Percentiles rank a stretch among this genome's conserved stretches.
Conservation (phyloP, 2,113 vertebrate genomes). For the Eleginops maclovinus region DNA sequence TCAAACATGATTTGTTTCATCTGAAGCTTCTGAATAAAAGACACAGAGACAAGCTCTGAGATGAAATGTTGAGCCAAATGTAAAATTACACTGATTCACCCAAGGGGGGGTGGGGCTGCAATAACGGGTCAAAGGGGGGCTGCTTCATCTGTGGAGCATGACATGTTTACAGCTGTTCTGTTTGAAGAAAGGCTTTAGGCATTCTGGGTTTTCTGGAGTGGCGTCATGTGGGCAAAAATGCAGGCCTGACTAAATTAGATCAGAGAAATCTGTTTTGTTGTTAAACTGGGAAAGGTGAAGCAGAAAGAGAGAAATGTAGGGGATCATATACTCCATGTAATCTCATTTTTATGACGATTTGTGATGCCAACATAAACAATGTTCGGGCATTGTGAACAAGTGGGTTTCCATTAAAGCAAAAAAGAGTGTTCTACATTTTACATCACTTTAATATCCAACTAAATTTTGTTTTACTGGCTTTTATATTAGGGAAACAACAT, state of each 20-base stretch:
- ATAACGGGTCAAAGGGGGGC: constrained; percentile 47
- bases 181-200: constrained; percentile 39
- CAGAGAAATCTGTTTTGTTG: constrained; percentile 18
- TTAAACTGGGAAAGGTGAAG: constrained; percentile 42
- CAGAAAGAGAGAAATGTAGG: constrained; percentile 21
- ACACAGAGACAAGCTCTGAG: constrained; percentile 16
- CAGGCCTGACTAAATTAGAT: constrained; percentile 51
- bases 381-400: constrained; percentile 11
- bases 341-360: constrained; percentile 38
- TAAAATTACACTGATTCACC: constrained; percentile 45
- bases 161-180: constrained; percentile 36
- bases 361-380: constrained; percentile 36
- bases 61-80: constrained; percentile 31
- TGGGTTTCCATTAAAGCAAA: constrained; percentile 16
- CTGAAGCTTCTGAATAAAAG: constrained; percentile 27
- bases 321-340: constrained; percentile 45
- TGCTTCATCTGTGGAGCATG: constrained; percentile 21
- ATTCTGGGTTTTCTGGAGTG: constrained; percentile 40
- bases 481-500: not conserved
- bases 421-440: not conserved
- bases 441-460: not conserved
- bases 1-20: constrained; percentile 31
- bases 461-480: not conserved
- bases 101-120: constrained; percentile 18
- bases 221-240: constrained; percentile 32